Base-by-base conservation (phyloP, 2,113 vertebrate genomes). In the Chamaea fasciata region DNA sequence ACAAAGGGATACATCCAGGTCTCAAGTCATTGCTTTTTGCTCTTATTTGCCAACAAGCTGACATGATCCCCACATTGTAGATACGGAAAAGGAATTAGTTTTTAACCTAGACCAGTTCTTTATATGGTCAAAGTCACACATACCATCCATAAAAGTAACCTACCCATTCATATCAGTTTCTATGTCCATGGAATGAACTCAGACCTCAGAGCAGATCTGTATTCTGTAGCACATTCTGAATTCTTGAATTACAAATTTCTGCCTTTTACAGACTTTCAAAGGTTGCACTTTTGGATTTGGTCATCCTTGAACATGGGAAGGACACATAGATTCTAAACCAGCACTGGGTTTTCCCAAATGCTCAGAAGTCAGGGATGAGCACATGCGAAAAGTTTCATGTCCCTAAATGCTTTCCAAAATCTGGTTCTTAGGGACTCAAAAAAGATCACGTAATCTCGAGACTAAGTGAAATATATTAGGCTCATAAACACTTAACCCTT, bases 61-160 rank as follows among this genome's bases (percentile, higher is more conserved):
- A 18, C 7, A 0, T 24, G 14, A 70, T 59, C 30, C 69, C 44
- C 16, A 8, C 13, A 0, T 5, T 35, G 47, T 14, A 31, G 21
- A 27, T 59, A 30, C 1, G 6, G 44, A 62, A 56, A 55, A 68
- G n/a, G 71, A 90, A 22, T 7, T 2, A 2, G 10, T 80, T 94
- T 76, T 30, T 47, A 50, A 23, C 7, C 77, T 63, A 35, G 33
- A 47, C 13, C 0, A 2, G 4, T 56, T 46, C 33, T 81, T 85
- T 64, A 33, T 19, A 7, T 14, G 31, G 5, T 35, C 27, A 44
- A 35, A 93, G 39, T 39, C 18, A n/a, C 20, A 23, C 13, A 9
- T 2, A 0, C n/a, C n/a, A 18, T 44, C 80, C 13, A 23, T 65
- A n/a, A 37, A 77, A 89, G 52, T 52, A 68, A 55, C 24, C 11